These are phyloP conservation scores for Corythornis vintsioides DNA, from an alignment of 2,113 vertebrate species.

Conservation along the genomic window DNA sequence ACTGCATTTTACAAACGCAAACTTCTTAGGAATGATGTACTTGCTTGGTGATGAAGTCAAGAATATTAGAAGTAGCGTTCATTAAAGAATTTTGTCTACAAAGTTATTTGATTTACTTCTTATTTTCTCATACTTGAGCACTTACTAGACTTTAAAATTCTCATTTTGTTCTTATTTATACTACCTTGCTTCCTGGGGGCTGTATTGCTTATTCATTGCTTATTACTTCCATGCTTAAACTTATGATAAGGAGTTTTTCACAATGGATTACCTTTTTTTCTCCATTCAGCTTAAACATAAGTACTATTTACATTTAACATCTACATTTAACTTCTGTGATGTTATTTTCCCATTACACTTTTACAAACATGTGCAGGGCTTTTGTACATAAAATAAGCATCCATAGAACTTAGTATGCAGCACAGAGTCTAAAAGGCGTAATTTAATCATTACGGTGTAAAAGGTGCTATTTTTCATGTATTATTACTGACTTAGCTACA, in stretches of 20 bases:
- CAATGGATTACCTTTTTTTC: not conserved
- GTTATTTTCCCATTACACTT: not conserved
- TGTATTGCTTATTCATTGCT: not conserved
- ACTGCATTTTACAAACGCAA: not conserved
- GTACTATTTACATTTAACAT: not conserved
- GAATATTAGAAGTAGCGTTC: conserved; percentile 43
- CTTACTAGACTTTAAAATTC: not conserved
- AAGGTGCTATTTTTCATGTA: not conserved
- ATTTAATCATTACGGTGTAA: not conserved
- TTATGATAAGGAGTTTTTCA: not conserved
- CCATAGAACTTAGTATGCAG: not conserved
- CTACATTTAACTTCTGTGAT: not conserved
- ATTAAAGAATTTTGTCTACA: not conserved
- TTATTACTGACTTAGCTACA: not conserved
- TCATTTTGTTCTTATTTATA: not conserved
- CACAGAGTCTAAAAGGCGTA: not conserved
- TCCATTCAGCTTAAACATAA: not conserved
- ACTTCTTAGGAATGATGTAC: conserved; percentile 11
- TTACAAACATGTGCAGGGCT: not conserved
- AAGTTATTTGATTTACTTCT: conserved; percentile 53
- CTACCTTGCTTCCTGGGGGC: not conserved
- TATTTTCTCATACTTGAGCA: conserved; percentile 13
- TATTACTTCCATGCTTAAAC: not conserved
- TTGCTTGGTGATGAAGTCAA: conserved; percentile 23
- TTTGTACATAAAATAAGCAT: not conserved